Conservation (phyloP, 1,140 invertebrate genomes). For the Hyphantria cunea region DNA sequence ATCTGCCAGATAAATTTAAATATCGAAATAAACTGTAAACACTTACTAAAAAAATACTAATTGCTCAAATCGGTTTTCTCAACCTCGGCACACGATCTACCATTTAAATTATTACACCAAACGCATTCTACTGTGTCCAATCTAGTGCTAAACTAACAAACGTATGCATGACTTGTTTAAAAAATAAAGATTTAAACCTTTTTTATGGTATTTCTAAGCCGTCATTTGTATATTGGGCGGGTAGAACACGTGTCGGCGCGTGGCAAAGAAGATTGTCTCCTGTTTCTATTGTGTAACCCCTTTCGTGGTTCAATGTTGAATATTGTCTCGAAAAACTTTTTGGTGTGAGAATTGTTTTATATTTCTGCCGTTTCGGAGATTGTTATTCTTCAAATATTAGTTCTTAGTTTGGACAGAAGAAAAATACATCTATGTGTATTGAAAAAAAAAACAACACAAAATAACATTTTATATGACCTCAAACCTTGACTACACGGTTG, state of each 20-base stretch:
- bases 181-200: slow-evolving; percentile 49
- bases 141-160: slow-evolving; percentile 60
- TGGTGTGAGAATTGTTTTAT: not conserved
- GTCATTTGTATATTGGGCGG: slow-evolving; percentile 61
- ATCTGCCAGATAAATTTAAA: no score
- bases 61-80: slow-evolving; percentile 7
- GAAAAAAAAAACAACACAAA: no score
- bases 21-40: no score
- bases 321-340: not conserved
- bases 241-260: slow-evolving; percentile 54
- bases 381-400: slow-evolving; percentile 2
- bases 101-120: slow-evolving; percentile 51
- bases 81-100: slow-evolving; percentile 1
- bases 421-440: no score
- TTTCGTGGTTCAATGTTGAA: slow-evolving; percentile 14
- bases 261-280: slow-evolving; percentile 32
- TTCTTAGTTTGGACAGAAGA: no score
- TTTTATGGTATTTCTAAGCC: slow-evolving; percentile 51
- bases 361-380: not conserved
- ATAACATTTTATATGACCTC: no score
- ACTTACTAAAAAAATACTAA: not conserved
- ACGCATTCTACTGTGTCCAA: slow-evolving; percentile 34
- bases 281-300: slow-evolving; percentile 20
- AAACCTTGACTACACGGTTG: no score
- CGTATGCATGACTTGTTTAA: slow-evolving; percentile 60